Base-by-base conservation (phyloP, 64 coral and sea anemone genomes). In the Stichodactyla helianthus region DNA sequence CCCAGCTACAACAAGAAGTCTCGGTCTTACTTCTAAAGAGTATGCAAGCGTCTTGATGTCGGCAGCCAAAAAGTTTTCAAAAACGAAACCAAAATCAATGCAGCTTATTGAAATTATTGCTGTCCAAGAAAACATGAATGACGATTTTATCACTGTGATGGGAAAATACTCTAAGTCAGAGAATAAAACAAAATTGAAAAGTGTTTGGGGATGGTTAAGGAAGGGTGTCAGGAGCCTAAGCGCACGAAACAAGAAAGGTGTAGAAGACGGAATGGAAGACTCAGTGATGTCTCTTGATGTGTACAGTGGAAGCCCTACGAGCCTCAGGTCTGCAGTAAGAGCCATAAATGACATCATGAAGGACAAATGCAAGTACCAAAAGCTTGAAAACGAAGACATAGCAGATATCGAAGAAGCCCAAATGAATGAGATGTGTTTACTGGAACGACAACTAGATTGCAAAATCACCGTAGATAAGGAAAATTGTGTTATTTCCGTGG, bases 1-100 rank as follows among this genome's bases (percentile, higher is more conserved):
- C 20, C 93, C 93, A 23, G 93, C 86, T 19, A 31, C 91, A 13
- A 91, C 93, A 6, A 89, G 89, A 16, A 89, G 79, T 27, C 51
- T 95, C 52, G 82, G 86, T 2, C 53, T 88, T 23, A 20, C 20
- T 25, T 83, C 89, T 16, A 91, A 95, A 58, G 35, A 82, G 0
- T 84, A 19, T 31, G 89, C 93, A 23, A 68, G 89, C 22, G 74
- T 23, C 20, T 81, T 95, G 74, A 53, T 95, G 20, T 27, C 82
- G 14, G 89, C 86, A 0, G 88, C 91, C 18, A 59, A 67, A 20
- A 87, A 86, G 52, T 91, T 95, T 71, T 54, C 53, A 8, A 77
- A 86, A 67, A 54, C 64, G 54, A 57, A 89, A n/a, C 59, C 65
- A 20, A 54, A 22, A 19, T 57, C 82, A 5, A 50, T 91, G 13